Evolutionary conservation across 2,113 vertebrate species (phyloP), one percentile per base, ranked within the genome.

Genomic region (Penelope pileata): DNA sequence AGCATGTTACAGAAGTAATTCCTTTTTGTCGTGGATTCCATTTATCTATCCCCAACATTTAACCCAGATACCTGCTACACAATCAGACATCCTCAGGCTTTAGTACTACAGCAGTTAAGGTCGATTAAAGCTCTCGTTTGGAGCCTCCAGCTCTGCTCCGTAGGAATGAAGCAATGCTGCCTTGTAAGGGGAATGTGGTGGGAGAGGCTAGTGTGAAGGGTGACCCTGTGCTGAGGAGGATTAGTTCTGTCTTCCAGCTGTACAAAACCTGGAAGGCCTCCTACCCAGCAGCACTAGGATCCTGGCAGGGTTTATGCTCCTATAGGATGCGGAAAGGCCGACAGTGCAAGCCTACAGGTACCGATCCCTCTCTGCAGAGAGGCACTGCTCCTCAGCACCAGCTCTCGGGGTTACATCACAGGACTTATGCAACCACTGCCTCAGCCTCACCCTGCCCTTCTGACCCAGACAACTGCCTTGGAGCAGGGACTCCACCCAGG

Each of bases 391-490:
- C 76, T 80, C 72, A 69, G 45, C 42, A 4, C 34, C 43, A 67
- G 47, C 21, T 79, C 48, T 76, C 50, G 80, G 63, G 43, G 51
- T 91, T 91, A 60, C 43, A 63, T 75, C 60, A 77, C 47, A 73
- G 67, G 76, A 62, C 40, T 90, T 59, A 42, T 0, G 2, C 69
- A 89, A 77, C 16, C 64, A 34, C 84, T 53, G 78, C 67, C 43
- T 92, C 74, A 83, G 30, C 59, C 36, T 90, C 67, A 66, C 27
- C 59, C 43, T 83, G 63, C 54, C 91, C 82, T 95, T 87, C 83
- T 89, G 70, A 92, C 84, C 40, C 62, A 94, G 88, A 83, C 50
- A 82, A 87, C 21, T 40, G 54, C 29, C 54, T 93, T 89, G 1
- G 7, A 89, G 59, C 9, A 58, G 60, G 7, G 53, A 27, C 90